Evolutionary conservation across 2,888 invertebrate species (phyloP), one percentile per base, ranked within the genome.

Genomic region (Coecobrya sp.): DNA sequence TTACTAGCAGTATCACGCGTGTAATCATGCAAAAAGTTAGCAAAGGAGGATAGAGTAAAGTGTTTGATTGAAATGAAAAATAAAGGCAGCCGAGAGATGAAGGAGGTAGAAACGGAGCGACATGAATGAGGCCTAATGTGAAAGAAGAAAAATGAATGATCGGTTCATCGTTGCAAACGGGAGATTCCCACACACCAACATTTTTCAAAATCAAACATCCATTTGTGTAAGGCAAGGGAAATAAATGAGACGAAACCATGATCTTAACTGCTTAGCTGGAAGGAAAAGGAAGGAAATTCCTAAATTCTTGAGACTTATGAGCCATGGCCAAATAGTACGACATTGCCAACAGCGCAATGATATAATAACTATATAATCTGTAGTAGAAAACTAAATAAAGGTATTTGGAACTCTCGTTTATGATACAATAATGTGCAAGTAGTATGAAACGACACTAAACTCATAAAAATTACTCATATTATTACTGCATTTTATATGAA

Each of bases 21-120:
- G 81, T 81, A 65, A 88, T 88, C 88, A 88, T 65, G 52, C 62
- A 55, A 70, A 84, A 89, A 85, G 55, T 70, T 84, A 73, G 76
- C 45, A 36, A 85, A 49, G 19, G 16, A n/a, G 27, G 25, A 19
- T 30, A 42, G 19, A 27, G 30, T 0, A 81, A 52, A 86, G 86
- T 91, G 79, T 86, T n/a, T 91, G 91, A 91, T 86, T 86, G 86
- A 91, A 91, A 91, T 86, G 86, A 85, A 91, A 90, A 90, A 84
- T 62, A 89, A 84, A 82, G 27, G 81, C 79, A 27, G 59, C 36
- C 25, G 49, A 65, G 45, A 76, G 79, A 79, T 62, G 87, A 70
- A 62, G 65, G 62, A 79, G 79, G 42, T 27, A 30, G 86, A 36
- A 76, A 62, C 52, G 65, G 11, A 45, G 19, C 49, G 62, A 27